These are phyloP conservation scores for Sesia apiformis DNA, from an alignment of 2,888 invertebrate genomes.

Conservation along the genomic window DNA sequence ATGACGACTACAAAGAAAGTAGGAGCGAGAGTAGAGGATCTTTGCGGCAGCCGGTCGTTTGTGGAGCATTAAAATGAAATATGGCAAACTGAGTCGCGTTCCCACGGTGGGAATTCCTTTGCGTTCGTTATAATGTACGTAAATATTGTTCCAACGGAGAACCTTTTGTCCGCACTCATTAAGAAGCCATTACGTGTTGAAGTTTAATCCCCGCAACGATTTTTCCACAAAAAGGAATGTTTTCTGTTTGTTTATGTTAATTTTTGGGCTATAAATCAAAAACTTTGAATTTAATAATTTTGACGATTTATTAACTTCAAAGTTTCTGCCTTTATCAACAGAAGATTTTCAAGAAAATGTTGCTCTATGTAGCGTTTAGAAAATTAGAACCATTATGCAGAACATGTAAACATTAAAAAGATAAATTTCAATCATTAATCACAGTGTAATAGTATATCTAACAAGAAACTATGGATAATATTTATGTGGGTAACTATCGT, in stretches of 20 bases:
- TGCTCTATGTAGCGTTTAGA: too few relatives aligned
- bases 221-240: slow-evolving; percentile 12
- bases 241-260: slow-evolving; percentile 10
- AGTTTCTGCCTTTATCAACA: too few relatives aligned
- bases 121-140: slow-evolving; percentile 44
- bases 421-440: too few relatives aligned
- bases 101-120: slow-evolving; percentile 15
- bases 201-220: slow-evolving; percentile 20
- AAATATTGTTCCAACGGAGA: slow-evolving; percentile 44
- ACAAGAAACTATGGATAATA: too few relatives aligned
- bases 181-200: slow-evolving; percentile 46
- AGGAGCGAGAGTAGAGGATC: not conserved
- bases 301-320: too few relatives aligned
- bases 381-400: too few relatives aligned
- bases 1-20: not conserved
- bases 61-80: slow-evolving; percentile 42
- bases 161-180: slow-evolving; percentile 43
- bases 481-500: too few relatives aligned
- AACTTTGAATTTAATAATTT: not conserved
- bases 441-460: too few relatives aligned
- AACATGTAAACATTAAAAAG: too few relatives aligned
- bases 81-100: slow-evolving; percentile 29
- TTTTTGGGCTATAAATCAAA: slow-evolving; percentile 3
- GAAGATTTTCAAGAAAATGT: too few relatives aligned
- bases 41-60: slow-evolving; percentile 2